These are phyloP conservation scores for Machimus rusticus DNA, from an alignment of 2,888 invertebrate species.

Conservation along the genomic window DNA sequence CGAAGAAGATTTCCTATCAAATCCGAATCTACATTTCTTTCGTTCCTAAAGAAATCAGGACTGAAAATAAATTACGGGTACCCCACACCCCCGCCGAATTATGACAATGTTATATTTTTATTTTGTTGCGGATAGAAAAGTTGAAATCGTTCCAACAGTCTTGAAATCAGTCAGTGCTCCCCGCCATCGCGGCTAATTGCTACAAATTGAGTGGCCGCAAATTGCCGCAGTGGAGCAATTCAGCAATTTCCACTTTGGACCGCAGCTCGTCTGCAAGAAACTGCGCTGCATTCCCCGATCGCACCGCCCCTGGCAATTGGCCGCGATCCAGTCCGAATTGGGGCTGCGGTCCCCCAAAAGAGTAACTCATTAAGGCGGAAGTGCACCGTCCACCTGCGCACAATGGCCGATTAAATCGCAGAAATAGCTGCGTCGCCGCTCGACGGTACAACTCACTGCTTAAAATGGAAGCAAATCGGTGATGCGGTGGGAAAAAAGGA, in stretches of 20 bases:
- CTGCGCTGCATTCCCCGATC: neutral
- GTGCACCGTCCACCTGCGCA: conserved; percentile 4
- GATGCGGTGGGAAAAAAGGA: neutral
- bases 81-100: neutral
- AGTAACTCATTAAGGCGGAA: conserved; percentile 14
- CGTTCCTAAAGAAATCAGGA: neutral
- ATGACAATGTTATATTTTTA: neutral
- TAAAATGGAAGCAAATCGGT: neutral
- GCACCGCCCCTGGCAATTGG: neutral
- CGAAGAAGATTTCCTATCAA: neutral
- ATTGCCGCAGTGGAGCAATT: neutral
- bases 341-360: neutral
- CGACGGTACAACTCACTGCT: neutral
- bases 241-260: neutral
- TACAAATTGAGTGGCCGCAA: neutral
- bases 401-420: conserved; percentile 1
- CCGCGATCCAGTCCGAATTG: neutral
- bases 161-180: neutral
- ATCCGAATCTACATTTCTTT: neutral
- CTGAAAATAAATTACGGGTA: neutral
- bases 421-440: neutral
- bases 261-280: neutral
- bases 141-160: neutral
- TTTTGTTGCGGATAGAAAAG: neutral
- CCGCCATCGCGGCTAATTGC: neutral